Evolutionary conservation across 2,888 invertebrate genomes (phyloP), one percentile per base, ranked within the genome.

Genomic region (Apodemia mormo): DNA sequence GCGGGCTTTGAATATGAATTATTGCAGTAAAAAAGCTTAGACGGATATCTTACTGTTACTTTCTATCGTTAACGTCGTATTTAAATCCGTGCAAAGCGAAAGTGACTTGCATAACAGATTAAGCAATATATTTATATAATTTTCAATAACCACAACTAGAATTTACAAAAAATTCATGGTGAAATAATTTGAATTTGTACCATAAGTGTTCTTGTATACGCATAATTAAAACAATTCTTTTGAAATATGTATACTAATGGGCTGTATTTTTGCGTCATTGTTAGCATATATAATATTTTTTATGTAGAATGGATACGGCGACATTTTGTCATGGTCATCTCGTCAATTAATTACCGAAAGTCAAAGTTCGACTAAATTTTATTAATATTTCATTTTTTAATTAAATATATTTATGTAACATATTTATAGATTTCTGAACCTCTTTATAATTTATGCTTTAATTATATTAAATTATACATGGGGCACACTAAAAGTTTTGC

Each of bases 91-190:
- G 22, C 58, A 12, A 30, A 58, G 58, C 33, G 58, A 58, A 58
- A 33, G 58, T 58, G 10, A 30, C 58, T 58, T 30, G 58, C 58
- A 30, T 58, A 58, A 58, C 58, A 29, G 58, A 12, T 58, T 29
- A 58, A 58, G 58, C 58, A 58, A 58, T 58, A 58, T 58, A 58
- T 58, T 58, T 58, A 58, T 58, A 30, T 58, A 29, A 58, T 58
- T 30, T 58, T 58, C 10, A n/a, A 58, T 58, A 30, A 58, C 43
- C 22, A 29, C 58, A 58, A 58, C 29, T 30, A 58, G 2, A 58
- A 30, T 29, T 58, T 30, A 58, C 29, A 29, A 8, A 10, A 58
- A 30, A 2, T 30, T 10, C 58, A 58, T n/a, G 10, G 2, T 8
- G 1, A 8, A 43, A 8, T 43, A 43, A 45, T 45, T 45, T 10